Base-by-base conservation (phyloP, 2,113 vertebrate species). In the Ailurus styani region DNA sequence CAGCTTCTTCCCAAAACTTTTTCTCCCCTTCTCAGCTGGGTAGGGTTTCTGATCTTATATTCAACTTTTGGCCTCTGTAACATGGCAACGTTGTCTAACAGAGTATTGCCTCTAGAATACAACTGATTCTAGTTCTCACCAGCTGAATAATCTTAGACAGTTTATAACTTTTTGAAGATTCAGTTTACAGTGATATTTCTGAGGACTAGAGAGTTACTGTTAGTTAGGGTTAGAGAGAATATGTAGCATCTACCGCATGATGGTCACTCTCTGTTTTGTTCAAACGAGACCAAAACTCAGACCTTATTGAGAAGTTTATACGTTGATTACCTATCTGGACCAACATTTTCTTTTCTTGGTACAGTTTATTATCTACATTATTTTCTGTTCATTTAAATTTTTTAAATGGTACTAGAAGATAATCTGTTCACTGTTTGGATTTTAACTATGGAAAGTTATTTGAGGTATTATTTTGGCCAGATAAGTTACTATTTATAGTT, bases 311-410 rank as follows among this genome's bases (percentile, higher is more conserved):
- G 64, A 72, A 55, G 11, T 84, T 66, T 93, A 45, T 31, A 34
- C 18, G 7, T 64, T 45, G 40, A 93, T 73, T 72, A 87, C 62
- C 31, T 66, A 25, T 83, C 55, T 88, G 21, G 29, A 66, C n/a
- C 37, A 89, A 21, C 3, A 1, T 95, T 95, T 68, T 6, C 34
- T 50, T 90, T 78, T 54, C 29, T 94, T 68, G 15, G 37, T 40
- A 78, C 6, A 73, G 47, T 55, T 90, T 84, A 89, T 73, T 50
- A 62, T 77, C 40, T 93, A 37, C 37, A 7, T 72, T 72, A 45
- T 90, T 86, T 95, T 70, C 21, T 87, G 47, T 45, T 89, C 37
- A 77, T 92, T 92, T 93, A 57, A 54, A 96, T 54, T 70, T 70
- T 77, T 95, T 11, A 95, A 94, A n/a, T 94, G 17, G 9, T 64